phyloP scores from a whole-genome alignment of 2,797 vertebrate species.

The Galaxias olidus region DNA sequence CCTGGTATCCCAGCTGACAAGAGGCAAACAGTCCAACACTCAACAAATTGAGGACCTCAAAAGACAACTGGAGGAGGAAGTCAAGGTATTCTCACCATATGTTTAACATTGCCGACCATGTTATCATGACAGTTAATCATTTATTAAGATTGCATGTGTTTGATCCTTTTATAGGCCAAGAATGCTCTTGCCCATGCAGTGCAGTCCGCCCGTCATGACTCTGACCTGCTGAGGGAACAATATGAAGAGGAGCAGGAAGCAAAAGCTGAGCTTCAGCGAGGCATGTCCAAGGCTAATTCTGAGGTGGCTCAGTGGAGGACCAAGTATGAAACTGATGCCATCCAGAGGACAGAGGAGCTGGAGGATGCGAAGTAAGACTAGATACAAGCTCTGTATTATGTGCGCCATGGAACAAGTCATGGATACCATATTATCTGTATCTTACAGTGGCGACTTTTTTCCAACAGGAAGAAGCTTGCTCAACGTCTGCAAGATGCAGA shows the following conservation, averaged over 20 bases:
- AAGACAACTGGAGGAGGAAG: slow-evolving; percentile 86
- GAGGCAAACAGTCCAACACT: slow-evolving; percentile 82
- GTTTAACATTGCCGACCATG: too few species aligned
- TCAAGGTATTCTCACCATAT: slow-evolving; percentile 83
- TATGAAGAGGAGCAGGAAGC: slow-evolving; percentile 84
- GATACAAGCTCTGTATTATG: background rate
- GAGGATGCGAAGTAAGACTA: slow-evolving; percentile 70
- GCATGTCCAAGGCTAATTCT: slow-evolving; percentile 72
- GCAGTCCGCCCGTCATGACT: slow-evolving; percentile 81
- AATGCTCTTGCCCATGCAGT: slow-evolving; percentile 82
- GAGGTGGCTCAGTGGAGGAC: slow-evolving; percentile 78
- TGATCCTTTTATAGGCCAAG: slow-evolving; percentile 71
- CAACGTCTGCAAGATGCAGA: slow-evolving; percentile 81
- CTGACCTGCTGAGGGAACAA: slow-evolving; percentile 83
- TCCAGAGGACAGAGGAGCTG: slow-evolving; percentile 75
- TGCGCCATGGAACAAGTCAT: background rate
- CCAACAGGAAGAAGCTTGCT: slow-evolving; percentile 70
- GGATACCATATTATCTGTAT: background rate
- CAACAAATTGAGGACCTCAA: slow-evolving; percentile 88
- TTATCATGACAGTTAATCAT: too few species aligned
- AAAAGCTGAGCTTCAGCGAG: slow-evolving; percentile 74
- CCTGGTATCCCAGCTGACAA: slow-evolving; percentile 60
- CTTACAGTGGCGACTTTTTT: background rate
- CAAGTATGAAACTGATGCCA: slow-evolving; percentile 76
- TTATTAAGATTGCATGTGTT: too few species aligned